A percentile compares a stretch with the other conserved stretches of the same genome.
phyloP scores from a whole-genome alignment of 1,140 invertebrate genomes.

The Drosophila nigromelanica region DNA sequence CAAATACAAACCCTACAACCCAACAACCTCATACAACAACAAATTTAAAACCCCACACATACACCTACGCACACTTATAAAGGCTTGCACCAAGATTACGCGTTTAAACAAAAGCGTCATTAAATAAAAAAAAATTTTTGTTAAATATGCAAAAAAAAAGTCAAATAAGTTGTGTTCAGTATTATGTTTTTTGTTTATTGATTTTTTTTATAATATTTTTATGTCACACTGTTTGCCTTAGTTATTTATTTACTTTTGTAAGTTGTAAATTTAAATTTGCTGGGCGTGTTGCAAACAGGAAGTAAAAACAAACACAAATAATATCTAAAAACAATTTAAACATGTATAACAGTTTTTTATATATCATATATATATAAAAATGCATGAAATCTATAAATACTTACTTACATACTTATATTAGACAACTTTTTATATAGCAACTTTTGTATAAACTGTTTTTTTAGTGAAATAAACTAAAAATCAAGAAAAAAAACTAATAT shows the following conservation, averaged over 20 bases:
- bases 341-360: constrained; percentile 38
- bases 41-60: not conserved
- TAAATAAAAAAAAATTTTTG: constrained; percentile 41
- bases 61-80: not conserved
- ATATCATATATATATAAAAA: constrained; percentile 27
- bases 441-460: constrained; percentile 79
- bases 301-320: constrained; percentile 23
- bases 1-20: constrained; percentile 3
- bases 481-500: constrained; percentile 2
- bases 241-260: constrained; percentile 55
- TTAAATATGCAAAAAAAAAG: constrained; percentile 34
- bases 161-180: constrained; percentile 73
- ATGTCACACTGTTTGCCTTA: constrained; percentile 30
- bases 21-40: not conserved
- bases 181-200: constrained; percentile 61
- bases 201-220: constrained; percentile 40
- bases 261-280: constrained; percentile 33
- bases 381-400: constrained; percentile 60
- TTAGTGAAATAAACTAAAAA: constrained; percentile 44
- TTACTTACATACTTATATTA: constrained; percentile 61
- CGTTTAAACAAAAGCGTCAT: constrained; percentile 40
- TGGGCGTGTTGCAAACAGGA: constrained; percentile 52
- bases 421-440: constrained; percentile 76
- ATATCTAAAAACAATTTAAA: constrained; percentile 8
- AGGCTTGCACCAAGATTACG: constrained; percentile 2